Evolutionary conservation across 2,797 vertebrate species (phyloP), one percentile per base, ranked within the genome.

Genomic region (Enteromius thamalakanensis): DNA sequence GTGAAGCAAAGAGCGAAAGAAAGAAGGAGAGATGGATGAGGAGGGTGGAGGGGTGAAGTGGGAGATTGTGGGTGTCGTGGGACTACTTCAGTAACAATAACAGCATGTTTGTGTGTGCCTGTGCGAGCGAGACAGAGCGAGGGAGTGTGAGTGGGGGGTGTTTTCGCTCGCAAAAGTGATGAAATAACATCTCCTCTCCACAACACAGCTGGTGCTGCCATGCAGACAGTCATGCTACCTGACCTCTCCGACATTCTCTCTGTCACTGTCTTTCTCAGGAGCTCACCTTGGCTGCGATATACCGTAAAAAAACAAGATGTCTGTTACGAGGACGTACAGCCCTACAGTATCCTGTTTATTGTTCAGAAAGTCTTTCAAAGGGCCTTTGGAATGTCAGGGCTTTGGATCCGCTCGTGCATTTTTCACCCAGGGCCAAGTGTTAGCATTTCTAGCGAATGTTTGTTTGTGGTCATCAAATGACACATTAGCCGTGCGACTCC

Each of bases 51-150:
- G 93, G 93, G 93, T 92, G 92, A 93, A 92, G 89, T 89, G 87
- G 90, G 92, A 93, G 93, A 93, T 94, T 94, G 94, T 94, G 93
- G 92, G 92, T 94, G 93, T 94, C 91, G 91, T 94, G 93, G 94
- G 94, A 95, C 93, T 93, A 93, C 90, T 93, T 93, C 92, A 93
- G 94, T 93, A 95, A 95, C 94, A 95, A 94, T 94, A 95, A 94
- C 93, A 95, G 92, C 93, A 92, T 94, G 90, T 92, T 88, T 90
- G 76, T 89, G 85, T 87, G 86, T 83, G 82, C 84, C 81, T 82
- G 83, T 80, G 85, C 76, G 81, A 72, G 86, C 69, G 83, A 80
- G 80, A 72, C 79, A 70, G 90, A 84, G 86, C 80, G 84, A 79
- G 88, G 70, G 88, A 83, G 91, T 85, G 90, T 87, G 89, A 90